phyloP scores from a whole-genome alignment of 2,797 vertebrate genomes.

The Ataeniobius toweri region DNA sequence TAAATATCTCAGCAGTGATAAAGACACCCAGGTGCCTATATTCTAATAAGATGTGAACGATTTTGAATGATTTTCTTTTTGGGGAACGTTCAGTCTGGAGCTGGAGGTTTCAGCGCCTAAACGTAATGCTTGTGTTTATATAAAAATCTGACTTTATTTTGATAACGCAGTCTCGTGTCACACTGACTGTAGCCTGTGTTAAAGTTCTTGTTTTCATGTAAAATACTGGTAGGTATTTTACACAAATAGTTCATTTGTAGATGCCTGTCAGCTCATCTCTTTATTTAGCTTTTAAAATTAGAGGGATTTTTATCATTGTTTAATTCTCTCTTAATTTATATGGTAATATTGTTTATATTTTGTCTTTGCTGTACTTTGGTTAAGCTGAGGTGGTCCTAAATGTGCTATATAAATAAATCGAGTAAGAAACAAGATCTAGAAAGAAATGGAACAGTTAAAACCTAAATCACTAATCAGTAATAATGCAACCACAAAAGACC shows the following conservation, averaged over 20 bases:
- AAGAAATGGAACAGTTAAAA: not conserved
- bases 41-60: constrained; percentile 41
- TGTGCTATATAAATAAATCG: not conserved
- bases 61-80: constrained; percentile 20
- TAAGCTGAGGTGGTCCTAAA: not conserved
- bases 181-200: not conserved
- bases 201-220: not conserved
- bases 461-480: not conserved
- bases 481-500: not conserved
- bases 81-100: not conserved
- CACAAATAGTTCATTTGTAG: not conserved
- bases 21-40: constrained; percentile 69
- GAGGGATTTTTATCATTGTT: not conserved
- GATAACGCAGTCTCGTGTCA: too few species aligned
- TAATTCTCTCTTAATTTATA: not conserved
- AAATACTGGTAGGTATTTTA: not conserved
- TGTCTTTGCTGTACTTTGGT: not conserved
- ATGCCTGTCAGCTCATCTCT: not conserved
- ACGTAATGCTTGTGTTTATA: constrained; percentile 1
- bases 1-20: constrained; percentile 56
- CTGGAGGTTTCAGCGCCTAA: not conserved
- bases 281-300: not conserved
- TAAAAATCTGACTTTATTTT: constrained; percentile 5
- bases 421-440: not conserved
- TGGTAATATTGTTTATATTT: not conserved